Evolutionary conservation across 2,113 vertebrate species (phyloP).

Genomic region (Pongo abelii): DNA sequence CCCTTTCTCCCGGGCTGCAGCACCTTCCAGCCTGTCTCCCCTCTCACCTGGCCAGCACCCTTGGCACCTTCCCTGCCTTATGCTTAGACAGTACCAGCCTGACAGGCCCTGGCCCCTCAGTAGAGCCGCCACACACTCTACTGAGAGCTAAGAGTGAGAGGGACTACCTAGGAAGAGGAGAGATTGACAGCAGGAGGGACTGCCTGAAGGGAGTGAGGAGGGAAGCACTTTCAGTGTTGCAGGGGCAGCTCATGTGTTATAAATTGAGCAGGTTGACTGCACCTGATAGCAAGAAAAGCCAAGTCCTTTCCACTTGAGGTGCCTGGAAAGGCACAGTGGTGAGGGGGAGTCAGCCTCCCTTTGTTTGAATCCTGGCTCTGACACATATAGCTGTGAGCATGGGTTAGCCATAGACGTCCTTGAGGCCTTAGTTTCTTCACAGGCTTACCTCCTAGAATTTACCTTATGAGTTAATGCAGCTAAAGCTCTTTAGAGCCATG

Average conservation of each 20-base stretch:
- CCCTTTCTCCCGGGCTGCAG: not conserved
- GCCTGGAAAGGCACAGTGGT: not conserved
- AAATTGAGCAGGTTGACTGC: not conserved
- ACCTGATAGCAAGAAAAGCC: not conserved
- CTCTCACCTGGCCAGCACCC: not conserved
- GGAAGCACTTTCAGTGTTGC: not conserved
- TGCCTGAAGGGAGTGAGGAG: not conserved
- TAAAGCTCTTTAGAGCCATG: not conserved
- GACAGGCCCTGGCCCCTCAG: not conserved
- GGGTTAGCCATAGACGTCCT: not conserved
- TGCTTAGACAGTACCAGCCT: not conserved
- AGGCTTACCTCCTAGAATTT: not conserved
- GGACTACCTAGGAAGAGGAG: not conserved
- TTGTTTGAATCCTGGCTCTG: not conserved
- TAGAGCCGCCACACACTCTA: not conserved
- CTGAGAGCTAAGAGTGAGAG: not conserved
- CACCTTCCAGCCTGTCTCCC: not conserved
- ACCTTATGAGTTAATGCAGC: not conserved
- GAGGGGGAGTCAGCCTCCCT: not conserved
- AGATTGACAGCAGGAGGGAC: not conserved
- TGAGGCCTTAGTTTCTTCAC: not conserved
- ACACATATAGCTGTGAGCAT: fast-evolving
- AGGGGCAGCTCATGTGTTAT: fast-evolving
- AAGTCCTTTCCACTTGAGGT: not conserved
- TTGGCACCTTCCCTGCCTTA: not conserved